Evolutionary conservation across 2,888 invertebrate species (phyloP), one percentile per base, ranked within the genome.

Genomic region (Drosophila prostipennis): DNA sequence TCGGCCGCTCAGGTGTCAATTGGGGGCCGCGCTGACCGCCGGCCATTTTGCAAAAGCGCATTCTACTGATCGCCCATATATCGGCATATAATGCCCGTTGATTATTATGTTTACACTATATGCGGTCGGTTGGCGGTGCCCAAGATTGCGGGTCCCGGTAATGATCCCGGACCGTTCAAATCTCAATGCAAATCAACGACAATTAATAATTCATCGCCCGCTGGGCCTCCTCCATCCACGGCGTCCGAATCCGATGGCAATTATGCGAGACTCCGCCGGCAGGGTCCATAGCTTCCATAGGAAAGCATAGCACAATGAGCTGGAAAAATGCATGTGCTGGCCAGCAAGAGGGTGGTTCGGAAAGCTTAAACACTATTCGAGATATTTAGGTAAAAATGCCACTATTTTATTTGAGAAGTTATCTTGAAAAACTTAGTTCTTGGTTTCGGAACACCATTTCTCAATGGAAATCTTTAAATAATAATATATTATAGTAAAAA

Each of bases 181-280:
- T 85, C 80, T 78, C 80, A 84, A 85, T 84, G 87, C 83, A 85
- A 85, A 85, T 85, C 84, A 85, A 85, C 79, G 78, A 82, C 85
- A 85, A 85, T 85, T 85, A 85, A 85, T 85, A 85, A 86, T 85
- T 85, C 86, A 87, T 78, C 74, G 79, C 83, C 80, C 79, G 84
- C 78, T 79, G 86, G 85, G 71, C 55, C 70, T 70, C 42, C 70
- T 69, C 53, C 70, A 71, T 55, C 72, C 69, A 74, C 74, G 74
- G 77, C 81, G 68, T 79, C 65, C 65, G 77, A 79, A 75, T 85
- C 65, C 46, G 77, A 79, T 70, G 60, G 78, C 87, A 85, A 87
- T 82, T 82, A 85, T 72, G 61, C 49, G 51, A 46, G n/a, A 42
- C 32, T 34, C 59, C 52, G 60, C 48, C 42, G 43, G 16, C 39